Evolutionary conservation across 2,888 invertebrate species (phyloP), one percentile per base, ranked within the genome.

Genomic region (Yponomeuta sedellus): DNA sequence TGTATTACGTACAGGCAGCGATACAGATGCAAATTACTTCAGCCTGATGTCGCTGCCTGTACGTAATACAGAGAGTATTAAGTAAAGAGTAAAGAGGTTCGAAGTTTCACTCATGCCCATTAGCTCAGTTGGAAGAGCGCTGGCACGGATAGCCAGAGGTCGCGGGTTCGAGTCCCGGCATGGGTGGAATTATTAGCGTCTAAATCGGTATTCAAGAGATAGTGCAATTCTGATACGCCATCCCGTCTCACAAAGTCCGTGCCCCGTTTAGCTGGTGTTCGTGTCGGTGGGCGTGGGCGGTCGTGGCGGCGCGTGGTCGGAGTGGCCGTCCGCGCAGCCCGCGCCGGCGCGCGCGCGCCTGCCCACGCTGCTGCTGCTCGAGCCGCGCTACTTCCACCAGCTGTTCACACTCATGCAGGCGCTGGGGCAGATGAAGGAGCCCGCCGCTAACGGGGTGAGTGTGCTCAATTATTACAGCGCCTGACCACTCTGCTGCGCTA

Each of bases 321-420:
- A 97, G 78, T 96, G 96, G 76, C 96, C 97, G 3, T 97, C 97
- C 0, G 93, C 96, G 72, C 93, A 97, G 76, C 96, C 97, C 4
- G 95, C 97, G 0, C 97, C 97, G 20, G 96, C 97, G 0, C 93
- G 96, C 66, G 95, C 97, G 68, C 95, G 96, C 12, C 91, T 98
- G 61, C 98, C 98, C 0, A 97, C 97, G 16, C 92, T 97, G 66
- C 85, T 98, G 19, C 89, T 98, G 10, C 91, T 98, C 52, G 94
- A 96, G 79, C 95, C 97, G 11, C 95, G 95, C 65, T 97, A 97
- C 88, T 98, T 98, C 85, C 96, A 97, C 78, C 97, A 97, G 73
- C 92, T 98, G 2, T 97, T 98, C 85, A 95, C 94, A 52, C 90
- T 98, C 58, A 97, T 98, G 96, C 96, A 97, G 79, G 97, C 96